Conservation (phyloP, 2,113 vertebrate genomes). For the Chionis minor region DNA sequence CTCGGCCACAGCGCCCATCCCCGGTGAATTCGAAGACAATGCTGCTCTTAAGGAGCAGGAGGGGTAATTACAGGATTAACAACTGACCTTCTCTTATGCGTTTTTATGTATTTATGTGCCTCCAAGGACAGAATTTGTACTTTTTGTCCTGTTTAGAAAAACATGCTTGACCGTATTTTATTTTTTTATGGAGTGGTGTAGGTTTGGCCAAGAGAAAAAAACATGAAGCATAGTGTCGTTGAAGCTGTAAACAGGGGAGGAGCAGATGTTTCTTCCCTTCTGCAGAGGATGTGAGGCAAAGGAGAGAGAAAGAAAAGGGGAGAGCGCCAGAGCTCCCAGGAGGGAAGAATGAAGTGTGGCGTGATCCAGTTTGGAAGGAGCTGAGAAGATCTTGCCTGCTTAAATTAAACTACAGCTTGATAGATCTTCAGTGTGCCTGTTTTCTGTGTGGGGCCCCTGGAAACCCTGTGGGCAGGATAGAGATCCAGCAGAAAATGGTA, state of each 20-base stretch:
- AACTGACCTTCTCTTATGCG: not conserved
- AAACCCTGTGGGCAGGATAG: not conserved
- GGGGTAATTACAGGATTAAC: not conserved
- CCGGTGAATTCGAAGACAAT: not conserved
- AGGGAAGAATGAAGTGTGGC: not conserved
- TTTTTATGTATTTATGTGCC: not conserved
- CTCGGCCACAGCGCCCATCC: not conserved
- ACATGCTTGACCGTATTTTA: fast-evolving
- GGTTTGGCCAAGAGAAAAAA: not conserved
- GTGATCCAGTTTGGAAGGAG: not conserved
- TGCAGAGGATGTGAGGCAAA: not conserved
- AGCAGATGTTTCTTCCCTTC: not conserved
- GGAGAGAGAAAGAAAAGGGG: not conserved
- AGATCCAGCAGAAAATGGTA: not conserved
- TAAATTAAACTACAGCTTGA: not conserved
- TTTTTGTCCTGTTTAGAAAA: not conserved
- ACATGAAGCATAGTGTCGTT: not conserved
- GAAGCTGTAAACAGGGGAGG: not conserved
- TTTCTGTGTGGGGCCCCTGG: not conserved
- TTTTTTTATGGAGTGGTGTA: not conserved
- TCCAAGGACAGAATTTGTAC: not conserved
- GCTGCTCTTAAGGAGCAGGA: not conserved
- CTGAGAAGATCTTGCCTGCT: not conserved
- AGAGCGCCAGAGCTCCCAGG: not conserved
- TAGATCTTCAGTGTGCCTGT: not conserved